A percentile compares a stretch with the other conserved stretches of the same genome.
phyloP scores from a whole-genome alignment of 2,113 vertebrate species.

The Manacus vitellinus region DNA sequence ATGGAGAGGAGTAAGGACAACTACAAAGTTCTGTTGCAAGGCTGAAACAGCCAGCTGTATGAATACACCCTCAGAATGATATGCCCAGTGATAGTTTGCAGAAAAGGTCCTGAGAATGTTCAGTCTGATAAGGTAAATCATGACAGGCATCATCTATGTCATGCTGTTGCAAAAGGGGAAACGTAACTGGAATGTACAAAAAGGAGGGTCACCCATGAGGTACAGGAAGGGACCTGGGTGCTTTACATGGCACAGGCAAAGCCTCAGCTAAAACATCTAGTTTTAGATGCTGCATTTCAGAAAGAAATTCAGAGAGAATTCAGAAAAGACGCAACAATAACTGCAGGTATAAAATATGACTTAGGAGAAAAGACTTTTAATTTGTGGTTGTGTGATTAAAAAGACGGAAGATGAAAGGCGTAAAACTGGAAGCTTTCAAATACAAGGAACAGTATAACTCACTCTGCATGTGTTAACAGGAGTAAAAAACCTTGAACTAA shows the following conservation, averaged over 20 bases:
- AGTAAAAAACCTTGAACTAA: not conserved
- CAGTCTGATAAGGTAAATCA: not conserved
- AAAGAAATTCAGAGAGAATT: not conserved
- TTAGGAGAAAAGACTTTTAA: not conserved
- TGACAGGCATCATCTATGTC: rapidly evolving
- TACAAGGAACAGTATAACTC: not conserved
- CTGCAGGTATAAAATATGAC: not conserved
- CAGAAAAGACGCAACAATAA: not conserved
- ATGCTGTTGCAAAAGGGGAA: not conserved
- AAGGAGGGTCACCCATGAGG: rapidly evolving
- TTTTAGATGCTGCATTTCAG: not conserved
- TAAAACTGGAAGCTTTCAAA: not conserved
- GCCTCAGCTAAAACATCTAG: not conserved
- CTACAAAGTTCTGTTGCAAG: not conserved
- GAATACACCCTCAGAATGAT: not conserved
- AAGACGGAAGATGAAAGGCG: not conserved
- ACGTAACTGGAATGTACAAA: not conserved
- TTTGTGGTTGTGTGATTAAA: not conserved
- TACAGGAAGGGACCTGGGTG: rapidly evolving
- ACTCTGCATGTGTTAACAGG: not conserved
- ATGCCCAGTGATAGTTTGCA: not conserved
- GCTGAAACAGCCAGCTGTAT: not conserved
- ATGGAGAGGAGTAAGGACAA: not conserved
- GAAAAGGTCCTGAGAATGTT: not conserved
- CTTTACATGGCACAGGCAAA: not conserved